Conservation (phyloP, 2,113 vertebrate genomes). For the Panthera leo region DNA sequence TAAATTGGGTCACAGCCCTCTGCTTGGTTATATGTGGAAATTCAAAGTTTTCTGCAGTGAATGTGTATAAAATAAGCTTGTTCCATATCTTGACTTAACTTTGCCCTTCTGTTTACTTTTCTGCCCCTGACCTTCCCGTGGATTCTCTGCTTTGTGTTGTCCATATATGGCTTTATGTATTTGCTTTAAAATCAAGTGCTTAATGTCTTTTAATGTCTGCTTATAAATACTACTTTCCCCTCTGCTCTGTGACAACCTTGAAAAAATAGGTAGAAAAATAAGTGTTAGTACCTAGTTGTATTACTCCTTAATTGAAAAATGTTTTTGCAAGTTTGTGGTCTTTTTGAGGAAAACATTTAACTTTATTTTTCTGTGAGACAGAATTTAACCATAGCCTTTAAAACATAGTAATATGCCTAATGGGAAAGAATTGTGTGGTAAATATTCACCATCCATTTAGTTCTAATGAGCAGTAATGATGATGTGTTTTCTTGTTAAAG, state of each 20-base stretch:
- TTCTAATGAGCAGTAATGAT: slow-evolving; percentile 47
- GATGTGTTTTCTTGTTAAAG: slow-evolving; percentile 66
- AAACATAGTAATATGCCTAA: slow-evolving; percentile 25
- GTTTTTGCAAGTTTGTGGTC: not conserved
- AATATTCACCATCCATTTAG: not conserved
- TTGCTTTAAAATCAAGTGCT: slow-evolving; percentile 49
- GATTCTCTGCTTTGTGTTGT: slow-evolving; percentile 1
- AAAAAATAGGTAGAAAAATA: slow-evolving; percentile 11
- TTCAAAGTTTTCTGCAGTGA: slow-evolving; percentile 16
- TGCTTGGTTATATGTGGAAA: not conserved
- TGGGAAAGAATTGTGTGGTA: slow-evolving; percentile 13
- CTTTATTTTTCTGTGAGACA: slow-evolving; percentile 44
- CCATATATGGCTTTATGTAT: slow-evolving; percentile 15
- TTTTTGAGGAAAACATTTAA: slow-evolving; percentile 42
- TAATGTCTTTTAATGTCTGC: slow-evolving; percentile 39
- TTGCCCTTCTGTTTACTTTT: slow-evolving; percentile 4
- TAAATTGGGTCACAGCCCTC: slow-evolving; percentile 52
- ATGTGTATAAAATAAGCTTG: slow-evolving; percentile 24
- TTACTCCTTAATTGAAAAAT: slow-evolving; percentile 10
- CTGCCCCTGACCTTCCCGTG: not conserved
- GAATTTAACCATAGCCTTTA: slow-evolving; percentile 44
- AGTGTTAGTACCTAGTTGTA: not conserved
- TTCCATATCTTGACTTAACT: not conserved
- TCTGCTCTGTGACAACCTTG: slow-evolving; percentile 27
- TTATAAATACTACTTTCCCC: slow-evolving; percentile 32